Conservation (phyloP, 2,113 vertebrate species). For the Platycercus adscitus region DNA sequence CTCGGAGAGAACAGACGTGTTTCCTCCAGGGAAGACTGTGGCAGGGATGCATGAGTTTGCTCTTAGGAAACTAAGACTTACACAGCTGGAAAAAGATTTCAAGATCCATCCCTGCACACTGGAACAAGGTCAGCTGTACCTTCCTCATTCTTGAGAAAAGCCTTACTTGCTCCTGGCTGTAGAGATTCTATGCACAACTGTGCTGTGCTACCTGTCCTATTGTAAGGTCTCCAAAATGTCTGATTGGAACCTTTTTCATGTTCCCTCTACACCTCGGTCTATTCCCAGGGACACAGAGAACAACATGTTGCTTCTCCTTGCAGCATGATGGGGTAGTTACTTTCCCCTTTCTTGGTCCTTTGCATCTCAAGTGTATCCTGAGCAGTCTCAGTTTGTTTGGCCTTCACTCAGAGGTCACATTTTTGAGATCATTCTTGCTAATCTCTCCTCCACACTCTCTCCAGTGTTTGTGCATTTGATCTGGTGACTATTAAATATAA, state of each 20-base stretch:
- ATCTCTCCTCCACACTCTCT: not conserved
- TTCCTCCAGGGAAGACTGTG: not conserved
- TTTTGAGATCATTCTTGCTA: not conserved
- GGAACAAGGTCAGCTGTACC: not conserved
- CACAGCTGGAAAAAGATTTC: not conserved
- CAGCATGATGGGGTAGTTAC: not conserved
- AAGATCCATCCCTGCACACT: not conserved
- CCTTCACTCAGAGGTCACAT: not conserved
- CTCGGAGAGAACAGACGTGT: not conserved
- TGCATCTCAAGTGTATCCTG: not conserved
- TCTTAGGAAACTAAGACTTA: not conserved
- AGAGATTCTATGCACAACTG: not conserved
- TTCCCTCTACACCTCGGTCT: not conserved
- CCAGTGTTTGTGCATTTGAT: not conserved
- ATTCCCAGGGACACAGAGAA: not conserved
- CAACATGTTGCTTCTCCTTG: not conserved
- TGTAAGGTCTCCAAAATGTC: not conserved
- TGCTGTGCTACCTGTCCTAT: not conserved
- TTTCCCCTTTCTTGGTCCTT: not conserved
- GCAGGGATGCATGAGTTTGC: not conserved
- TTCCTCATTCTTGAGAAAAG: not conserved
- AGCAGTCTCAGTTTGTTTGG: not conserved
- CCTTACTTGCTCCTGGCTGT: not conserved
- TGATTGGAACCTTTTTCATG: not conserved
- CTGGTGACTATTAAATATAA: not conserved